These are phyloP conservation scores for Desmophyllum pertusum DNA, from an alignment of 92 coral and sea anemone genomes.

Conservation along the genomic window DNA sequence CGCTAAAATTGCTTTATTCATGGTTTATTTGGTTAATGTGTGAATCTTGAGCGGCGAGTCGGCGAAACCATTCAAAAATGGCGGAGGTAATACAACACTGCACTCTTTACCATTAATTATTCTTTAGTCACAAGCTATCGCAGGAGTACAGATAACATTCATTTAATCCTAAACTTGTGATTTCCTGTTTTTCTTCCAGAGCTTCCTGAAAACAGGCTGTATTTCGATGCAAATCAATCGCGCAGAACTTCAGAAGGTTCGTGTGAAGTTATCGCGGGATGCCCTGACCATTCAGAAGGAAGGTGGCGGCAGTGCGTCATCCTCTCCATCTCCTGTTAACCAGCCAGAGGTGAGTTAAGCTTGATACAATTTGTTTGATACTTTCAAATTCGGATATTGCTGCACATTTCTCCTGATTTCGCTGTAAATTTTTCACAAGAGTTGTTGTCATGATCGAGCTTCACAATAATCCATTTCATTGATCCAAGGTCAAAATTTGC, in stretches of 20 bases:
- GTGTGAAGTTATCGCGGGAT: conserved; percentile 85
- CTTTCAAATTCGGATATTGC: conserved; percentile 5
- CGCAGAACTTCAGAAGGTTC: conserved; percentile 83
- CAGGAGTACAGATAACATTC: neutral
- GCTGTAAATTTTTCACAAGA: neutral
- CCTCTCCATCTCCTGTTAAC: conserved; percentile 23
- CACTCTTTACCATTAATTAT: neutral
- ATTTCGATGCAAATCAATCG: conserved; percentile 90
- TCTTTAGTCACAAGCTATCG: conserved; percentile 14
- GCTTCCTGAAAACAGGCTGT: conserved; percentile 69
- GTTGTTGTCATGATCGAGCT: too few species aligned
- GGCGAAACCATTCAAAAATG: conserved; percentile 10
- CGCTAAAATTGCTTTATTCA: conserved; percentile 21
- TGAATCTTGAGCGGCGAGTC: neutral
- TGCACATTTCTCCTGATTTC: neutral
- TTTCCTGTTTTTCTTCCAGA: conserved; percentile 43
- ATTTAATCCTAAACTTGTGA: conserved; percentile 1
- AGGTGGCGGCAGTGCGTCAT: conserved; percentile 41
- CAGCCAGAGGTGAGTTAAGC: conserved; percentile 39
- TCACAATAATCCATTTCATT: too few species aligned
- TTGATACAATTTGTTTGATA: neutral
- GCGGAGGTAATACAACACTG: conserved; percentile 29
- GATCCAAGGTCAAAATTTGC: conserved; percentile 6
- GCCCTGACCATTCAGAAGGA: conserved; percentile 90
- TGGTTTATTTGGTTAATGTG: conserved; percentile 10